Evolutionary conservation across 2,797 vertebrate genomes (phyloP), one percentile per base, ranked within the genome.

Genomic region (Etheostoma nigrum): DNA sequence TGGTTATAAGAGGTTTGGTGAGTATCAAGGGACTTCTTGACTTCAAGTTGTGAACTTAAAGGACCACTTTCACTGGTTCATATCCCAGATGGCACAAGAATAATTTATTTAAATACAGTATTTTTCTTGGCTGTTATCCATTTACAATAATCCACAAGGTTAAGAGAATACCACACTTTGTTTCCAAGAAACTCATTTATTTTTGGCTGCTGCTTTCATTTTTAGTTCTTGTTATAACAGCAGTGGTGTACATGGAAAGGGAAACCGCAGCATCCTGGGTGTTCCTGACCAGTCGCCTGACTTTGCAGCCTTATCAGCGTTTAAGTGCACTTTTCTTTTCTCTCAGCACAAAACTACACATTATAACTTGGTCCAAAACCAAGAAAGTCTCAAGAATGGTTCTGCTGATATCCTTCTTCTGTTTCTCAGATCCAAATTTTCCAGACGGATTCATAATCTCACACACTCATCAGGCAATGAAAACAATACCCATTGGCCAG

Each of bases 1-100:
- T 72, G 98, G 98, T 81, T 99, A 99, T 90, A 99, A 99, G 95
- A 95, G 98, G 88, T 99, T 99, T 93, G 98, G 98, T 99, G 91
- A 99, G 98, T 98, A 83, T 59, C 47, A 59, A 30, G 33, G 51
- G 21, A 78, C 70, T 58, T 74, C 21, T 74, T 58, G 8, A 68
- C 18, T 72, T 77, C 58, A 53, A 49, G n/a, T 58, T 54, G 27
- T 64, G 52, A 78, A 44, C 65, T 36, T 59, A 30, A 67, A 21
- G 13, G 57, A 64, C 44, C 70, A 65, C 64, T 25, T 58, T 66
- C 54, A 33, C 23, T 61, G 14, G 30, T 74, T 55, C 7, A 48
- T 4, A 19, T 72, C 65, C 45, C 33, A 21, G 3, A 30, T 55
- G 27, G 77, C 9, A 72, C 75, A 45, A 68, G 40, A 58, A 13